Evolutionary conservation across 1,140 invertebrate genomes (phyloP).

Genomic region (Vanessa tameamea): DNA sequence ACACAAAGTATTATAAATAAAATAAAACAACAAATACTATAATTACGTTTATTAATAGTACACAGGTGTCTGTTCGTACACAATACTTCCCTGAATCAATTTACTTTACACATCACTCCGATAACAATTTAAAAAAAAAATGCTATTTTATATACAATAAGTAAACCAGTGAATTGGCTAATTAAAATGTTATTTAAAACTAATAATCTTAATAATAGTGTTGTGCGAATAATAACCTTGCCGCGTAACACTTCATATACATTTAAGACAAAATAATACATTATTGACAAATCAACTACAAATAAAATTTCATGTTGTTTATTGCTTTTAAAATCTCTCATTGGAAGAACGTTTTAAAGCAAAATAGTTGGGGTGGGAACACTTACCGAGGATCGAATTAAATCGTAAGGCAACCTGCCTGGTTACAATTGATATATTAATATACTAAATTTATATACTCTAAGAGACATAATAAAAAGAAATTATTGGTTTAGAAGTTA

Average conservation of each 20-base stretch:
- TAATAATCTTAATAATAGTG: slow-evolving; percentile 18
- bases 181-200: background rate
- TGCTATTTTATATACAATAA: slow-evolving; percentile 23
- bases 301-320: slow-evolving; percentile 39
- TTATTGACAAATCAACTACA: slow-evolving; percentile 45
- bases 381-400: background rate
- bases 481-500: too few relatives aligned
- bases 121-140: slow-evolving; percentile 20
- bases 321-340: slow-evolving; percentile 17
- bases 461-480: background rate
- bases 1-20: slow-evolving; percentile 6
- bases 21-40: slow-evolving; percentile 21
- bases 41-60: slow-evolving; percentile 40
- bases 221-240: slow-evolving; percentile 26
- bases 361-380: background rate
- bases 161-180: background rate
- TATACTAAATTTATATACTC: background rate
- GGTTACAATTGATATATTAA: background rate
- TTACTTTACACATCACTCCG: slow-evolving; percentile 18
- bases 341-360: slow-evolving; percentile 24
- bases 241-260: slow-evolving; percentile 16
- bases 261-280: slow-evolving; percentile 22
- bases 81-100: slow-evolving; percentile 20
- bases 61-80: slow-evolving; percentile 31
- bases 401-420: background rate